Evolutionary conservation across 2,888 invertebrate species (phyloP), one percentile per base, ranked within the genome.

Genomic region (Caenorhabditis sp.): DNA sequence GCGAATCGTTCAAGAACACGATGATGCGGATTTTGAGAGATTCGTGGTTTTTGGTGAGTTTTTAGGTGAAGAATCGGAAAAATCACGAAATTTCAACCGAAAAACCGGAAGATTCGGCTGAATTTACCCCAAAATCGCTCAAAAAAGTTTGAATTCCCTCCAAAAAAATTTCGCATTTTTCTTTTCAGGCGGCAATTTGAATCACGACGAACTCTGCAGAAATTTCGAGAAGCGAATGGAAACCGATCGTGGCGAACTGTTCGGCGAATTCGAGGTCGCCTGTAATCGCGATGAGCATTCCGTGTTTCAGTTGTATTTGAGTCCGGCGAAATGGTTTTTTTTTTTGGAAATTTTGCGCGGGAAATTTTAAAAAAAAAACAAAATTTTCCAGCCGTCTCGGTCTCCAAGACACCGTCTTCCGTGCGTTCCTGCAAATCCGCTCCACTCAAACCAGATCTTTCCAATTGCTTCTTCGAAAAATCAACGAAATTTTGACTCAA

Each of bases 341-440:
- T n/a, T n/a, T n/a, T n/a, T n/a, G n/a, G n/a, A n/a, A n/a, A n/a
- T n/a, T n/a, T n/a, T n/a, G n/a, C n/a, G n/a, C n/a, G n/a, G n/a
- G n/a, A n/a, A n/a, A n/a, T n/a, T n/a, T n/a, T n/a, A n/a, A n/a
- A 35, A 35, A 35, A 35, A 35, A 35, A 35, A 35, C 8, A 35
- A 35, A 35, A 51, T 22, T 47, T 63, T 80, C n/a, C 68, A 80
- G 80, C 24, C 72, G 28, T 28, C 31, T 76, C 16, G 82, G 82
- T 5, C 56, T 66, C 14, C 82, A 82, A 47, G 82, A 82, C 72
- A 82, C 82, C 10, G 38, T 82, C 7, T 64, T 82, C 16, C 75
- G 82, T 6, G 70, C 54, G 0, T 82, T 82, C 44, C 72, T 82
- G 0, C 70, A 64, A 49, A 56, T 66, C 12, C 54, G 58, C 28